Base-by-base conservation (phyloP, 2,797 vertebrate genomes). In the Lindbergichthys nudifrons region DNA sequence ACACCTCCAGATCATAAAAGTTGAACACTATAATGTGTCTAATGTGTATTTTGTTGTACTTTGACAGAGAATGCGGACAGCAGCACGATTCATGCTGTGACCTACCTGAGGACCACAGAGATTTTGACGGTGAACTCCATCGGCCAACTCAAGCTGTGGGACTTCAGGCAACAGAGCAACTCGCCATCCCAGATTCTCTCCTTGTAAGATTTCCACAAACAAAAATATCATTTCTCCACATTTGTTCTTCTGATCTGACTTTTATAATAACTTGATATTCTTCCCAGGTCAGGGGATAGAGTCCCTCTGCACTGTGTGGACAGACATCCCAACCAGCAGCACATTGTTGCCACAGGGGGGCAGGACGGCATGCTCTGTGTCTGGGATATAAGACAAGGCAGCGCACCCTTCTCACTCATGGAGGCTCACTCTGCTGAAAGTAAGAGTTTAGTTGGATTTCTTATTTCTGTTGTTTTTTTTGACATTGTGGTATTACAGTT, bases 111-210 rank as follows among this genome's bases (percentile, higher is more conserved):
- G 82, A 98, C 96, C 69, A 96, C 95, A 36, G 98, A 99, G 91
- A 96, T 99, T 77, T 86, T 99, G 80, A 99, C 98, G 0, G 97
- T 99, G 64, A 99, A 99, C 93, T 99, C 98, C 50, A 98, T 99
- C 63, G 98, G 98, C 56, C 98, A 99, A 79, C 95, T 99, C 73
- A 99, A 99, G 93, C 92, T 98, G 87, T 99, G 97, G 97, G 98
- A 99, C 89, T 93, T 99, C 79, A 96, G 97, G 89, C 95, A 97
- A 79, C 96, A 97, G 89, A 92, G 95, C 92, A 96, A 94, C 86
- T 95, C 97, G 3, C 97, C 98, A 1, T 96, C 96, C 47, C 97
- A 98, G 83, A 97, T 98, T 91, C 93, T 93, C n/a, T 93, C 92
- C n/a, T 53, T 91, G 92, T 93, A 83, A 69, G 88, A 61, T 26